These are phyloP conservation scores for Eira barbara DNA, from an alignment of 2,113 vertebrate genomes.

Conservation along the genomic window DNA sequence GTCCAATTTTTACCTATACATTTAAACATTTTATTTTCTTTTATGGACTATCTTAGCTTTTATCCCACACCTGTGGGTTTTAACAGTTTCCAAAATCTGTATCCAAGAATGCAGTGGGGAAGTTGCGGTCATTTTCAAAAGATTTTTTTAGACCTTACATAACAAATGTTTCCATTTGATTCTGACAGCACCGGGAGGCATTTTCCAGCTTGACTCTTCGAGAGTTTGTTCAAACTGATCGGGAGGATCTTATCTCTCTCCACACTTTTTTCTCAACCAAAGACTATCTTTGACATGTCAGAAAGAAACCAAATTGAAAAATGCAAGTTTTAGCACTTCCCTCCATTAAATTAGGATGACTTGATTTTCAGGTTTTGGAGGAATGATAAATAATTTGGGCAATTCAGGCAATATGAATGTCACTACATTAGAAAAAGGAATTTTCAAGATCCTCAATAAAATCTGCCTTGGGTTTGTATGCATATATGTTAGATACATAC, in stretches of 20 bases:
- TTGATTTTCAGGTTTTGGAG: conserved; percentile 44
- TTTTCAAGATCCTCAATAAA: background rate
- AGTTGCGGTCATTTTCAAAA: conserved; percentile 36
- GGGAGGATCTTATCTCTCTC: background rate
- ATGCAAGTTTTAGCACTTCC: background rate
- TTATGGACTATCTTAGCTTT: conserved; percentile 69
- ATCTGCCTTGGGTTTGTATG: background rate
- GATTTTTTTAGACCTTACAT: background rate
- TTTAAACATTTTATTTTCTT: conserved; percentile 72
- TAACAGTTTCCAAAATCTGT: conserved; percentile 53
- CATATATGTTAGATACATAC: background rate
- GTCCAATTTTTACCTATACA: conserved; percentile 34
- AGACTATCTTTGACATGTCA: background rate
- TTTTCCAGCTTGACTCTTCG: conserved; percentile 31
- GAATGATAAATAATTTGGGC: background rate
- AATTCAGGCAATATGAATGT: background rate
- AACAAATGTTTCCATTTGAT: background rate
- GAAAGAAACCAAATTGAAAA: conserved; percentile 1
- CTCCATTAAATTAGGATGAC: background rate
- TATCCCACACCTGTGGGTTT: conserved; percentile 69
- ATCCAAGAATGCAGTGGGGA: conserved; percentile 51
- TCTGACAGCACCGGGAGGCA: background rate
- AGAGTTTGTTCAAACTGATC: background rate
- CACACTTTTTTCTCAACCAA: background rate
- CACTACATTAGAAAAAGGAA: background rate